Conservation (phyloP, 2,888 invertebrate genomes). For the Laspeyria flexula region DNA sequence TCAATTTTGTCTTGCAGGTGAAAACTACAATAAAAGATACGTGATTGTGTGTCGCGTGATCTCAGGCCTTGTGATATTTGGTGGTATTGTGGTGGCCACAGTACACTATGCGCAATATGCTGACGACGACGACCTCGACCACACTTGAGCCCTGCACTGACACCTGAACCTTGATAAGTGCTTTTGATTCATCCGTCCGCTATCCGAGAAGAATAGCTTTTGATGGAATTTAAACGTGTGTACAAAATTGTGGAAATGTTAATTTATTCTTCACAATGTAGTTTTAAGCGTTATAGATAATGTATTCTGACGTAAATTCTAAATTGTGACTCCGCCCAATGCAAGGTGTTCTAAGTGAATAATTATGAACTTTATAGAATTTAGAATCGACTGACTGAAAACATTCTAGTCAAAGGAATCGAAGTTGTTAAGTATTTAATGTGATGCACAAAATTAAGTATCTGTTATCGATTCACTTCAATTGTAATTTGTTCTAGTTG, state of each 20-base stretch:
- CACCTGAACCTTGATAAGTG: conserved; percentile 39
- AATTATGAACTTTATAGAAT: neutral
- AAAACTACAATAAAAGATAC: conserved; percentile 57
- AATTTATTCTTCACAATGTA: conserved; percentile 20
- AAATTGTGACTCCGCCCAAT: conserved; percentile 25
- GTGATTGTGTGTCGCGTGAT: conserved; percentile 55
- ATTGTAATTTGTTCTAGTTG: neutral
- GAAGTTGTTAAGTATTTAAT: neutral
- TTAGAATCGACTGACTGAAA: neutral
- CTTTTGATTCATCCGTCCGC: conserved; percentile 61
- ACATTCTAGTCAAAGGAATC: neutral
- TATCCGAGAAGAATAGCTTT: conserved; percentile 49
- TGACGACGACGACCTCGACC: conserved; percentile 34
- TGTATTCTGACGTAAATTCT: conserved; percentile 24
- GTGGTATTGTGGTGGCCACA: conserved; percentile 46
- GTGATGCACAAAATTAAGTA: neutral
- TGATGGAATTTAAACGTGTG: conserved; percentile 52
- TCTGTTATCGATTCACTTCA: neutral
- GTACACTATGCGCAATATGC: conserved; percentile 47
- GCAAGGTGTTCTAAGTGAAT: neutral
- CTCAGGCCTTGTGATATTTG: conserved; percentile 55
- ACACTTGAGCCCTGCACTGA: conserved; percentile 41
- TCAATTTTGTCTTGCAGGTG: conserved; percentile 62
- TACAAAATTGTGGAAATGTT: conserved; percentile 13
- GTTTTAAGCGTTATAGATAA: conserved; percentile 32